Evolutionary conservation across 2,888 invertebrate genomes (phyloP).

Genomic region (Catocala sponsa): DNA sequence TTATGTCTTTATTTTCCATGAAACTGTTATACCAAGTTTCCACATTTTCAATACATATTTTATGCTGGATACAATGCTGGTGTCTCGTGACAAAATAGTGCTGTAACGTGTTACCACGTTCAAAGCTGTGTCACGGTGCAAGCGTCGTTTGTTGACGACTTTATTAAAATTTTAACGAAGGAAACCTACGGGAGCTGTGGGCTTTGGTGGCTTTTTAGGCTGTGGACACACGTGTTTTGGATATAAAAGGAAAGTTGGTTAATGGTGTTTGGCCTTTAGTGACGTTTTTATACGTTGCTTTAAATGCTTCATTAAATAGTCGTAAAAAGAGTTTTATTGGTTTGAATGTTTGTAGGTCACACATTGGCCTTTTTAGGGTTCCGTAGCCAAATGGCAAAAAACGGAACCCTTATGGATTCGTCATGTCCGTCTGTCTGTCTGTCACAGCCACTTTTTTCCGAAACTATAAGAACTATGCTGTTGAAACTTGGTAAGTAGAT

Average conservation of each 20-base stretch:
- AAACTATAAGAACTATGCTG: no score
- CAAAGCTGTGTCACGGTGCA: conserved; percentile 38
- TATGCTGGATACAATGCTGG: conserved; percentile 1
- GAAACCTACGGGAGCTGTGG: conserved; percentile 11
- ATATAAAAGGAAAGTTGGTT: conserved; percentile 13
- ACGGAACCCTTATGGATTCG: no score
- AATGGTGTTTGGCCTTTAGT: conserved; percentile 20
- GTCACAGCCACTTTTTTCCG: no score
- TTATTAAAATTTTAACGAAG: conserved; percentile 42
- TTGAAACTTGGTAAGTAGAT: no score
- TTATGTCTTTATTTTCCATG: conserved; percentile 3
- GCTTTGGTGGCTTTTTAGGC: conserved; percentile 22
- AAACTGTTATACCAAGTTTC: conserved; percentile 2
- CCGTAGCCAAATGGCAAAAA: no score
- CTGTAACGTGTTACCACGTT: conserved; percentile 17
- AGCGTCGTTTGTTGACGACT: conserved; percentile 31
- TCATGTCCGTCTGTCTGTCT: no score
- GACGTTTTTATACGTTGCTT: conserved; percentile 12
- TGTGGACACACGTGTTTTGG: conserved; percentile 34
- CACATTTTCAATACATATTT: conserved; percentile 2
- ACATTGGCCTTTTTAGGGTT: no score
- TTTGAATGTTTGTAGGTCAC: not conserved
- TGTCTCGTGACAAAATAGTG: conserved; percentile 14
- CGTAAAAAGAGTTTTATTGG: conserved; percentile 8
- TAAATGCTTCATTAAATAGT: conserved; percentile 13